Evolutionary conservation across 2,888 invertebrate species (phyloP).

Genomic region (Poecilus cupreus): DNA sequence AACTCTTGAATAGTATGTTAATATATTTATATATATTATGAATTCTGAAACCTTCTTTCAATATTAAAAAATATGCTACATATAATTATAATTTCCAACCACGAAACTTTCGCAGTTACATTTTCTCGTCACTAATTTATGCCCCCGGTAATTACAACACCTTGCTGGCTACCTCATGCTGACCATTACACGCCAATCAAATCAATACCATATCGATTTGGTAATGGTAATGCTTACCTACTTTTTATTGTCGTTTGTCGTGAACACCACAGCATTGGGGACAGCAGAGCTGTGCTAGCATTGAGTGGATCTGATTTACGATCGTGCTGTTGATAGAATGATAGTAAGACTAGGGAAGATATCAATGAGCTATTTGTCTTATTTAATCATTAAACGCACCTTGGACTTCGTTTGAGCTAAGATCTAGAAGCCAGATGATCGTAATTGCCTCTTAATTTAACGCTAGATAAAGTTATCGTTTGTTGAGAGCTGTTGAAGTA

Average conservation of each 20-base stretch:
- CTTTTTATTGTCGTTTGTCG: slow-evolving; percentile 30
- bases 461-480: background rate
- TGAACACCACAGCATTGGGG: background rate
- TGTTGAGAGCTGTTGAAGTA: background rate
- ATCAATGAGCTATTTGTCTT: background rate
- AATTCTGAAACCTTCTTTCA: too few relatives aligned
- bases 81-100: too few relatives aligned
- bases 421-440: background rate
- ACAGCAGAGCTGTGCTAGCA: background rate
- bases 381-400: background rate
- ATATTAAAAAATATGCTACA: too few relatives aligned
- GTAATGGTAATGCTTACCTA: slow-evolving; percentile 31
- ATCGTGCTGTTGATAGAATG: background rate
- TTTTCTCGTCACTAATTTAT: background rate
- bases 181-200: slow-evolving; percentile 7
- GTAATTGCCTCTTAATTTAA: background rate
- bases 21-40: too few relatives aligned
- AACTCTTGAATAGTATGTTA: too few relatives aligned
- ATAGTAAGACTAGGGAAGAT: background rate
- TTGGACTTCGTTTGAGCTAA: background rate
- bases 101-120: too few relatives aligned
- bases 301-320: background rate
- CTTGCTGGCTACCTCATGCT: background rate
- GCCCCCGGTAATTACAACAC: background rate
- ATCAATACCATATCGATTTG: slow-evolving; percentile 36